These are phyloP conservation scores for Cephus nigrinus DNA, from an alignment of 2,888 invertebrate genomes.

Conservation along the genomic window DNA sequence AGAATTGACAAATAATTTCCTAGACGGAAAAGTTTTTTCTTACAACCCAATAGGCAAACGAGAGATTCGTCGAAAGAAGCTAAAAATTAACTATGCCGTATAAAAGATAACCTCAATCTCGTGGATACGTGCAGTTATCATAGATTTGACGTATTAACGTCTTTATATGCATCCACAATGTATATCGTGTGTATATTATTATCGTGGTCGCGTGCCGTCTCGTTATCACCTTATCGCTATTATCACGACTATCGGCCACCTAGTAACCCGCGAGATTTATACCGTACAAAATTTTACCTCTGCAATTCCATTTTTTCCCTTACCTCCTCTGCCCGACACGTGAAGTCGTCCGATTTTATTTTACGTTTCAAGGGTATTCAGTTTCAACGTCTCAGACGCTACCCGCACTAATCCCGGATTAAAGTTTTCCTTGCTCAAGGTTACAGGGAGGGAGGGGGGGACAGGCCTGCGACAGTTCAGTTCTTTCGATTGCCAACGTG, in stretches of 20 bases:
- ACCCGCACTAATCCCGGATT: no score
- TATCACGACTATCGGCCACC: slow-evolving; percentile 35
- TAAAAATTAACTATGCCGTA: background rate
- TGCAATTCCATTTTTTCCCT: no score
- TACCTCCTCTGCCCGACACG: background rate
- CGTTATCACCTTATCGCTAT: slow-evolving; percentile 40
- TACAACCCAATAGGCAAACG: background rate
- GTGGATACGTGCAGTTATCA: slow-evolving; percentile 10
- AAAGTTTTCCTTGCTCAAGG: no score
- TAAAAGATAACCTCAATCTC: background rate
- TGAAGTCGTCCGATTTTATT: no score
- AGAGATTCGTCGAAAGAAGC: background rate
- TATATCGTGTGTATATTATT: background rate
- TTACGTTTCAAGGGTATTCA: no score
- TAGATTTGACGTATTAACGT: slow-evolving; percentile 4
- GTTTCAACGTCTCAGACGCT: no score
- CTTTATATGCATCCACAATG: background rate
- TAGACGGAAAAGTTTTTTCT: background rate
- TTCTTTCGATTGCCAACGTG: background rate
- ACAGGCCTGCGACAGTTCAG: background rate
- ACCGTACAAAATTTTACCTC: background rate
- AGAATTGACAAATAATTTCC: background rate
- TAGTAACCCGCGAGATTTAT: slow-evolving; percentile 11
- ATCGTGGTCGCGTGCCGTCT: slow-evolving; percentile 47
- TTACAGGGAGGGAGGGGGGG: no score